phyloP scores from a whole-genome alignment of 2,113 vertebrate genomes.

The Sclerurus mexicanus region DNA sequence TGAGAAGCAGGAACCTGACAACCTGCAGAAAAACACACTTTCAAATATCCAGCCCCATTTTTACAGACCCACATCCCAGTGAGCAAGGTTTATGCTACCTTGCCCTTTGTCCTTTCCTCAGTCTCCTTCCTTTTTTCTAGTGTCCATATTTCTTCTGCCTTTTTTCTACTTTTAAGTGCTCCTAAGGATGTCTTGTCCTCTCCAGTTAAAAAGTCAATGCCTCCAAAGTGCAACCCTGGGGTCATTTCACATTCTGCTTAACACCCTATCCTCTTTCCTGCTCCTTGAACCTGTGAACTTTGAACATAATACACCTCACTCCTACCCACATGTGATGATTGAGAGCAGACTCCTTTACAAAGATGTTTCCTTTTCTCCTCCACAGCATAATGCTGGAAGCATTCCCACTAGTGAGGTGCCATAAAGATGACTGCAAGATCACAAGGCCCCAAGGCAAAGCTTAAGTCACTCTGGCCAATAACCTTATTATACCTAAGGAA shows the following conservation, averaged over 20 bases:
- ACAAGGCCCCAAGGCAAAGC: not conserved
- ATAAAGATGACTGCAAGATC: slow-evolving; percentile 1
- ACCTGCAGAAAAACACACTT: not conserved
- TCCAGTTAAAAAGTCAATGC: not conserved
- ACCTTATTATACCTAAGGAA: not conserved
- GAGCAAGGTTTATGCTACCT: not conserved
- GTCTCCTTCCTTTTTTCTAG: not conserved
- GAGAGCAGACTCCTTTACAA: not conserved
- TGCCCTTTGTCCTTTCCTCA: not conserved
- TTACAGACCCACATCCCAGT: not conserved
- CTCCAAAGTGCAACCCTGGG: not conserved
- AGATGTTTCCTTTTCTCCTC: not conserved
- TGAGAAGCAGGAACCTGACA: not conserved
- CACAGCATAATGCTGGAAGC: slow-evolving; percentile 9
- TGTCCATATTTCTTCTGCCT: not conserved
- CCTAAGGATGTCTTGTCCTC: not conserved
- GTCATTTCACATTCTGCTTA: not conserved
- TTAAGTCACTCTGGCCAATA: not conserved
- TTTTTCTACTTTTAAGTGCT: not conserved
- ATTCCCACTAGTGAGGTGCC: not conserved
- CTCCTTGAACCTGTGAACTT: slow-evolving; percentile 5
- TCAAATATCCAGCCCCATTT: not conserved
- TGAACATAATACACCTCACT: not conserved
- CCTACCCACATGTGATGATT: not conserved
- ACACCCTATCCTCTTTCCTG: not conserved